Percentiles rank a stretch among this genome's conserved stretches.
These are phyloP conservation scores for Drosophila incognita DNA, from an alignment of 2,888 invertebrate species.

Conservation along the genomic window DNA sequence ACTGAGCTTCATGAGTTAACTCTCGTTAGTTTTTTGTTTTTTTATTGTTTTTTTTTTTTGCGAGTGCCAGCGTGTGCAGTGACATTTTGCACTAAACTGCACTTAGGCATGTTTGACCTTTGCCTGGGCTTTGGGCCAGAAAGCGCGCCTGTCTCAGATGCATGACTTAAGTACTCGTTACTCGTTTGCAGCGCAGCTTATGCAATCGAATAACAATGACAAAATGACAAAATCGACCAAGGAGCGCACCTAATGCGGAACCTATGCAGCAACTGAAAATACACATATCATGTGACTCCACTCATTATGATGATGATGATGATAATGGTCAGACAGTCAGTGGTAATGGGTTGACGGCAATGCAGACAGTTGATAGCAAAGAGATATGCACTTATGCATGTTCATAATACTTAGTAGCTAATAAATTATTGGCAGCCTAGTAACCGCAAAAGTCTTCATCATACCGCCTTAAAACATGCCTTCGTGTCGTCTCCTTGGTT, in stretches of 20 bases:
- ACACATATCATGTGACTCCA: constrained; percentile 68
- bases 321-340: constrained; percentile 41
- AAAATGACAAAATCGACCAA: constrained; percentile 48
- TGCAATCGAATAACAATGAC: constrained; percentile 51
- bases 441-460: constrained; percentile 78
- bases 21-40: background rate
- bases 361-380: constrained; percentile 21
- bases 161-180: constrained; percentile 50
- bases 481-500: constrained; percentile 46
- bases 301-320: constrained; percentile 48
- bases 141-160: constrained; percentile 36
- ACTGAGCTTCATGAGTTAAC: constrained; percentile 3
- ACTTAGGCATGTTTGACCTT: constrained; percentile 76
- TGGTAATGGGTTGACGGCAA: constrained; percentile 17
- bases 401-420: constrained; percentile 40
- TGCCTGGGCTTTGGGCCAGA: constrained; percentile 45
- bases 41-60: background rate
- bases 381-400: constrained; percentile 52
- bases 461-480: constrained; percentile 44
- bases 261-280: constrained; percentile 34
- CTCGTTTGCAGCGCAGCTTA: constrained; percentile 41
- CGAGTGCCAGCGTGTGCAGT: constrained; percentile 76
- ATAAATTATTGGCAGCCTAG: constrained; percentile 74
- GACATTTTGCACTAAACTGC: constrained; percentile 70
- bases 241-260: constrained; percentile 65